These are phyloP conservation scores for Acronicta psi DNA, from an alignment of 2,888 invertebrate genomes.

Conservation along the genomic window DNA sequence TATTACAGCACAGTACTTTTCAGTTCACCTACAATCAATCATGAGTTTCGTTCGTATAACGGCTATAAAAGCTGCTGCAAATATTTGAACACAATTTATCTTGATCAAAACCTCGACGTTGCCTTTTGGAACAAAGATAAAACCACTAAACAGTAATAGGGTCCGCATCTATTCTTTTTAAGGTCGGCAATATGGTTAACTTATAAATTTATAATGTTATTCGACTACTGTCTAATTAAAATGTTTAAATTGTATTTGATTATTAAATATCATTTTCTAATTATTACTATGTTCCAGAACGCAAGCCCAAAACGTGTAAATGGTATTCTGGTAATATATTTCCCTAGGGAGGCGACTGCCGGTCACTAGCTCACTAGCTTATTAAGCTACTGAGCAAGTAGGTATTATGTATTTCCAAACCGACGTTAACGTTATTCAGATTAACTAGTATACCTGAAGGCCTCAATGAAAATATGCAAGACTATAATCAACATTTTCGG, in stretches of 20 bases:
- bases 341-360: conserved; percentile 46
- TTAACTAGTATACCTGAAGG: conserved; percentile 35
- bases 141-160: conserved; percentile 3
- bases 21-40: conserved; percentile 54
- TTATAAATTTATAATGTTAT: too few species aligned
- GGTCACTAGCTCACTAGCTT: conserved; percentile 19
- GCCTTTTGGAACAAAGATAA: conserved; percentile 19
- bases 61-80: conserved; percentile 34
- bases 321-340: conserved; percentile 42
- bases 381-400: conserved; percentile 32
- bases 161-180: not conserved
- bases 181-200: too few species aligned
- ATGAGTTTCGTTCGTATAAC: conserved; percentile 39
- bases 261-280: conserved; percentile 6
- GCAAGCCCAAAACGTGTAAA: conserved; percentile 23
- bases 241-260: too few species aligned
- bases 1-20: conserved; percentile 36
- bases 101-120: conserved; percentile 43
- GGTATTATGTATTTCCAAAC: conserved; percentile 44
- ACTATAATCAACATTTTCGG: too few species aligned
- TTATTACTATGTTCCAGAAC: conserved; percentile 33
- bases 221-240: too few species aligned
- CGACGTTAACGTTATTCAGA: conserved; percentile 40
- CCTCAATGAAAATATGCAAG: too few species aligned
- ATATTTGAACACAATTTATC: conserved; percentile 51